Evolutionary conservation across 2,888 invertebrate genomes (phyloP), one percentile per base, ranked within the genome.

Genomic region (Gymnosoma rotundatum): DNA sequence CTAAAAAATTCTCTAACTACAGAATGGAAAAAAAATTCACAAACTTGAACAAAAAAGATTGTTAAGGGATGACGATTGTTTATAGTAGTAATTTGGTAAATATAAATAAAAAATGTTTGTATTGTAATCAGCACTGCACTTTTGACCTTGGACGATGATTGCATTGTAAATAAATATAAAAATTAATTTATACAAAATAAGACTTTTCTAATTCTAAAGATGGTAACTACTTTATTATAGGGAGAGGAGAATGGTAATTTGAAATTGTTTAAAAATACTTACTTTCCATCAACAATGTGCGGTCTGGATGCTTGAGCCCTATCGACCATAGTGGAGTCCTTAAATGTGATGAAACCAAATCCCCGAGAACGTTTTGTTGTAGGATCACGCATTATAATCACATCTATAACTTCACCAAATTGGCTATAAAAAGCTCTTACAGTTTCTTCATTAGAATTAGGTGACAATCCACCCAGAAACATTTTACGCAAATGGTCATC

Each of bases 261-360:
- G 18, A 50, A n/a, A 18, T 25, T n/a, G 16, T 18, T 9, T 2
- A 52, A 52, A n/a, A 52, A 45, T 52, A 91, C 93, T 93, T 90
- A 94, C 94, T 94, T 94, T 86, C 89, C 89, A 81, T 91, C 91
- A 74, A 91, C 88, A 50, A 86, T 85, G 52, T 91, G 91, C 0
- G 91, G 91, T 48, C 90, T 88, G 0, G 89, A 87, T 16, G 83
- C 78, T 75, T 91, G 91, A 6, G 91, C 91, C 73, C 89, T 89
- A 32, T 91, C 91, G 9, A 91, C 90, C 67, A 90, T 87, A 9
- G 82, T 83, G 7, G 88, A 45, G n/a, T 88, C 88, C 5, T 87
- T 84, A 76, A 86, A 91, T 52, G 91, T 91, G 9, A 91, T 89
- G 69, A 91, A 91, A 1, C 91, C 91, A 78, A 91, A 91, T 42